Evolutionary conservation across 2,888 invertebrate species (phyloP), one percentile per base, ranked within the genome.

Genomic region (Tuta absoluta): DNA sequence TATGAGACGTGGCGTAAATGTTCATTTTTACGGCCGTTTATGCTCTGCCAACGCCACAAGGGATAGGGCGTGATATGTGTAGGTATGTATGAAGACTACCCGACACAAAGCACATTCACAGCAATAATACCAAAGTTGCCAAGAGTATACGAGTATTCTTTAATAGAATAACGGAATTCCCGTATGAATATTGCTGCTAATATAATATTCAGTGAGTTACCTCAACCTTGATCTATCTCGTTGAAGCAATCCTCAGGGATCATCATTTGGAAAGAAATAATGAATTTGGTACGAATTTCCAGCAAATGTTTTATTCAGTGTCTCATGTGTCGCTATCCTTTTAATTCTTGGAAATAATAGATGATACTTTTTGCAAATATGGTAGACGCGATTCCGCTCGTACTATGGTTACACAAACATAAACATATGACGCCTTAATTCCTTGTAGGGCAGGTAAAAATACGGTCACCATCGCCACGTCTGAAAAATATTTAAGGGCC

Each of bases 241-340:
- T 70, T 63, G 53, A 45, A 4, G 60, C 60, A 70, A 65, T 73
- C 82, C 75, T 64, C n/a, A 11, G 81, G 76, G 82, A 79, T 72
- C 70, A 74, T 74, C 81, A 81, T 84, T 81, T 84, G 77, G 73
- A 67, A 68, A 70, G 75, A 80, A 80, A 81, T 84, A 85, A 84
- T 84, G 80, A 84, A 84, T 82, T 75, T 41, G 69, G 72, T 78
- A 71, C 75, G 78, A 79, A 71, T 82, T 81, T 73, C 68, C 60
- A 66, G 65, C 64, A 19, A 61, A 79, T 81, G 72, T 81, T 77
- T 82, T 80, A 82, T 84, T 84, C 78, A 80, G 66, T 61, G 58
- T 62, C 62, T 28, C 56, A n/a, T 56, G 56, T 28, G 5, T 33
- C 28, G 14, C 53, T 11, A 23, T 23, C 12, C 24, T 17, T 14